Base-by-base conservation (phyloP, 1,140 invertebrate species). In the Drosophila prosaltans region DNA sequence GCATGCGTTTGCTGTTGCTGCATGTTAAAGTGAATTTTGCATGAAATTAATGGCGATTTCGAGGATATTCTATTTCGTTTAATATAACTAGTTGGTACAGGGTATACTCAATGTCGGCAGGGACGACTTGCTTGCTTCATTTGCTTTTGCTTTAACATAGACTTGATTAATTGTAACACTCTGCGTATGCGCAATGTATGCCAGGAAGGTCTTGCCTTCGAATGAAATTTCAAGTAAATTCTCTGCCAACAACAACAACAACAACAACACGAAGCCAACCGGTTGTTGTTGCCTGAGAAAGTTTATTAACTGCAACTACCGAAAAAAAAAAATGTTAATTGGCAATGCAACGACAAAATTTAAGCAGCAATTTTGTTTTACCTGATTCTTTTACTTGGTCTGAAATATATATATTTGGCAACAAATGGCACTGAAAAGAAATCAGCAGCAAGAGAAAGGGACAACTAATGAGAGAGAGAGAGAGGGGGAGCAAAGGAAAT, bases 131-230 rank as follows among this genome's bases (percentile, higher is more conserved):
- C n/a, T n/a, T n/a, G n/a, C n/a, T n/a, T n/a, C n/a, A n/a, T n/a
- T 16, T 16, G 16, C 16, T 30, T 26, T 51, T 26, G 6, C 45
- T 51, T 51, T 26, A 26, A 39, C 32, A 43, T 59, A 59, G 64
- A 30, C 63, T 28, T 24, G 57, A 57, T 36, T 63, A 77, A 74
- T 63, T 74, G 74, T 74, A 74, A 77, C 77, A 88, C 74, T 48
- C 73, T 70, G 77, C 83, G 84, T 88, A 88, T 88, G 83, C 83
- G 83, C 84, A 88, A 89, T 78, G 73, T 79, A 81, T 84, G 78
- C 78, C 65, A 82, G 79, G 83, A 88, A 78, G 80, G 74, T 74
- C 79, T 69, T 28, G 65, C 62, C 59, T 45, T 8, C 63, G 70
- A 78, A 72, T 78, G 69, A 82, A 85, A 81, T 84, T 84, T 81